Base-by-base conservation (phyloP, 2,888 invertebrate genomes). In the Troilus luridus region DNA sequence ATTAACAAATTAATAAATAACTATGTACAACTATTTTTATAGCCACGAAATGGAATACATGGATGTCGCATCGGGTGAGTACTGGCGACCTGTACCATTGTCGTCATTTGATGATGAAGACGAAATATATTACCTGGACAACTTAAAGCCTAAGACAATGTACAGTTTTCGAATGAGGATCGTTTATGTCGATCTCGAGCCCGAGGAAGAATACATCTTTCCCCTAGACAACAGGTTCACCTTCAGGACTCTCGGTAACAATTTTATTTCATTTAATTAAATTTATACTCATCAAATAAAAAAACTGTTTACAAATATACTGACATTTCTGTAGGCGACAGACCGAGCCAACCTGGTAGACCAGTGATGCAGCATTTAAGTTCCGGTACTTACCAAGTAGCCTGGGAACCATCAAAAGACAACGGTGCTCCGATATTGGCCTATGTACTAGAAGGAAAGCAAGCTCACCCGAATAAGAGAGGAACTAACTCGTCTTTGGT, bases 321-420 rank as follows among this genome's bases (percentile, higher is more conserved):
- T 93, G 92, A 92, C 92, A 91, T 88, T 90, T 67, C 67, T 91
- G n/a, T 89, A 96, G 97, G 97, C 12, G 97, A 97, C 93, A 95
- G 96, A 21, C 98, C 98, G 0, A 96, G 97, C 81, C 95, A 96
- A 1, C 98, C 98, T 0, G 97, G 97, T 0, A 95, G 95, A 10
- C 97, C 98, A 0, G 95, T 95, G 19, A 95, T 97, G n/a, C 96
- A 96, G 91, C 96, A 96, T 91, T 95, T 98, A 19, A 96, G 96
- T 54, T 88, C 91, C 17, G 96, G 96, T 54, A 95, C 97, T 54
- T 96, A 97, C 93, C 97, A 97, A 93, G 96, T 98, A 0, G 96
- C 96, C 93, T 98, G 98, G 98, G 95, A 96, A 85, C 96, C 97
- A 17, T 96, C 98, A 0, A 95, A 95, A 92, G 96, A 96, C 21